phyloP scores from a whole-genome alignment of 2,113 vertebrate genomes.

The Boleophthalmus pectinirostris region DNA sequence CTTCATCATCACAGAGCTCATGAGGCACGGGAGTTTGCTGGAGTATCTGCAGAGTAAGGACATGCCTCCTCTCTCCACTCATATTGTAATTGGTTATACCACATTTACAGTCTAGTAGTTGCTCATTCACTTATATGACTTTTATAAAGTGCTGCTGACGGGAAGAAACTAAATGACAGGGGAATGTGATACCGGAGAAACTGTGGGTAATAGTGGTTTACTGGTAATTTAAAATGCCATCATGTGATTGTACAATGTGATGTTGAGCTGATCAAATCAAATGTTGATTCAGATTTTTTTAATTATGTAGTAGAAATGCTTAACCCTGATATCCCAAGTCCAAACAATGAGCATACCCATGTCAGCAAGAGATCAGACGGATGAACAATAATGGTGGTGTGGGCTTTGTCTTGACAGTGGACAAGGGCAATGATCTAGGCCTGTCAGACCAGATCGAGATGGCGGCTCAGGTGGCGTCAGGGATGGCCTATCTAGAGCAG shows the following conservation, averaged over 20 bases:
- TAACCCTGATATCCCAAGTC: not conserved
- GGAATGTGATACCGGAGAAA: no score
- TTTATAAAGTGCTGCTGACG: not conserved
- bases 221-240: not conserved
- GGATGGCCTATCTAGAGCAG: constrained; percentile 93
- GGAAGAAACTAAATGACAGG: not conserved
- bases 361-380: not conserved
- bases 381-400: not conserved
- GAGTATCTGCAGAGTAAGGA: constrained; percentile 92
- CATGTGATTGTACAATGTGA: no score
- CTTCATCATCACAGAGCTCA: constrained; percentile 98
- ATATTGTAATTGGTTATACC: not conserved
- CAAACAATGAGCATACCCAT: not conserved
- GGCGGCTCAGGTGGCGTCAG: constrained; percentile 90
- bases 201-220: no score
- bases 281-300: no score
- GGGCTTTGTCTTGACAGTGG: constrained; percentile 49
- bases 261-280: not conserved
- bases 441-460: constrained; percentile 86
- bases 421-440: constrained; percentile 53
- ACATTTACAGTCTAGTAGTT: not conserved
- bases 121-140: not conserved
- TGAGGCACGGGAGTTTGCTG: constrained; percentile 91
- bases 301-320: no score
- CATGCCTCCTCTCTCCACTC: not conserved